phyloP scores from a whole-genome alignment of 2,888 invertebrate genomes.

The Lochmaea capreae region DNA sequence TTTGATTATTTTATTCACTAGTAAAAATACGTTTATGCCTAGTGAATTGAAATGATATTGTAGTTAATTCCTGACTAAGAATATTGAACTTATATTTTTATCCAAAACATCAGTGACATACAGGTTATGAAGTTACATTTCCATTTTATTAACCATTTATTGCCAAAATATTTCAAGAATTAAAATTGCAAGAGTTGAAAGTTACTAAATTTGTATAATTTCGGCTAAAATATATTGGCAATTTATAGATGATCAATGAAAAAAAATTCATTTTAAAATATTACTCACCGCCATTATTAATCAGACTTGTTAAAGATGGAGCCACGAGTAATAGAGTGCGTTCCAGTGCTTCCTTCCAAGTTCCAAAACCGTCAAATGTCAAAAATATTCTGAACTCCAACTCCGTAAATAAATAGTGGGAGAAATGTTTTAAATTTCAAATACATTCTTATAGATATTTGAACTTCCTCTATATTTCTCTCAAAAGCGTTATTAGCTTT shows the following conservation, averaged over 20 bases:
- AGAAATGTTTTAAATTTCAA: not conserved
- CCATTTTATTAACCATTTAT: not conserved
- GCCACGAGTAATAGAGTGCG: constrained; percentile 21
- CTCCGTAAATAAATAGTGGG: constrained; percentile 4
- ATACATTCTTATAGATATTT: not conserved
- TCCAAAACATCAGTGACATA: constrained; percentile 7
- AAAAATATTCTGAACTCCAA: not conserved
- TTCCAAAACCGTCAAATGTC: not conserved
- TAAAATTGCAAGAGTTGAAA: not conserved
- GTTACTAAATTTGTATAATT: not conserved
- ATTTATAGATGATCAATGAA: constrained; percentile 38
- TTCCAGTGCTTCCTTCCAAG: not conserved
- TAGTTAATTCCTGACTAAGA: not conserved
- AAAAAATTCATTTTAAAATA: constrained; percentile 37
- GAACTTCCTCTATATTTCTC: no score
- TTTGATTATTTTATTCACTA: not conserved
- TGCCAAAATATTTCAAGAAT: not conserved
- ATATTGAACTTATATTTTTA: not conserved
- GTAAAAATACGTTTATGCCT: not conserved
- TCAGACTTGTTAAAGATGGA: constrained; percentile 29
- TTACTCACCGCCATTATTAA: constrained; percentile 62
- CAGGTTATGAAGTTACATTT: constrained; percentile 5
- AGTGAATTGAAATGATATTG: no score
- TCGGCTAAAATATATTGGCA: not conserved
- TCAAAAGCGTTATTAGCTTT: no score